Conservation (phyloP, 2,888 invertebrate species). For the Coelinius sp. region DNA sequence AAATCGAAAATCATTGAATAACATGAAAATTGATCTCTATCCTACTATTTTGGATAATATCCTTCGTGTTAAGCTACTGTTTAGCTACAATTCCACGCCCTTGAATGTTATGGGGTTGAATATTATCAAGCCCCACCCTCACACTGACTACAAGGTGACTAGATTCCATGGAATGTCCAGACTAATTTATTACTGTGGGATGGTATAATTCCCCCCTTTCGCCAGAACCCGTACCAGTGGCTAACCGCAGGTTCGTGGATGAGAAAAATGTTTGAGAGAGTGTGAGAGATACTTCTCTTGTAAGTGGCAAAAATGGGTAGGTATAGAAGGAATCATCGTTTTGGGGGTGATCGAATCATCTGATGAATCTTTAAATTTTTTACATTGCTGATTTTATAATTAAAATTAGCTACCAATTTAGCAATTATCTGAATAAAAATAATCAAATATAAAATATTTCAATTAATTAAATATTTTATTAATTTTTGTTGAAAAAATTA, state of each 20-base stretch:
- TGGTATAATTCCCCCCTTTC: conserved; percentile 18
- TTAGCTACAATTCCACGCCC: conserved; percentile 23
- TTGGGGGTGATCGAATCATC: background rate
- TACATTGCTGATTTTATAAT: too few relatives aligned
- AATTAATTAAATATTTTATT: too few relatives aligned
- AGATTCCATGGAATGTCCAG: conserved; percentile 32
- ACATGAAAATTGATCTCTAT: conserved; percentile 24
- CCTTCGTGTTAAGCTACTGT: conserved; percentile 48
- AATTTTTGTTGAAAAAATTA: too few relatives aligned
- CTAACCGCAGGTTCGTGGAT: conserved; percentile 37
- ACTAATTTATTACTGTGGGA: conserved; percentile 31
- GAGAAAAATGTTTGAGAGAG: background rate
- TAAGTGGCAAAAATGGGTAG: background rate
- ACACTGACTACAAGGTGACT: conserved; percentile 21
- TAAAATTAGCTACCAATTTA: too few relatives aligned
- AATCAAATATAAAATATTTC: too few relatives aligned
- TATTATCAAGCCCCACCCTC: background rate
- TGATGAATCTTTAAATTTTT: too few relatives aligned
- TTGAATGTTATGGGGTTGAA: background rate
- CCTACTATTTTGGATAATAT: conserved; percentile 52
- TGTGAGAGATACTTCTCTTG: background rate
- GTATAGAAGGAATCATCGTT: background rate
- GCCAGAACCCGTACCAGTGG: conserved; percentile 36
- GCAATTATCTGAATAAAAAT: too few relatives aligned
- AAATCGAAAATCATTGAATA: conserved; percentile 50